Evolutionary conservation across 2,797 vertebrate genomes (phyloP).

Genomic region (Neosilurus hyrtlii): DNA sequence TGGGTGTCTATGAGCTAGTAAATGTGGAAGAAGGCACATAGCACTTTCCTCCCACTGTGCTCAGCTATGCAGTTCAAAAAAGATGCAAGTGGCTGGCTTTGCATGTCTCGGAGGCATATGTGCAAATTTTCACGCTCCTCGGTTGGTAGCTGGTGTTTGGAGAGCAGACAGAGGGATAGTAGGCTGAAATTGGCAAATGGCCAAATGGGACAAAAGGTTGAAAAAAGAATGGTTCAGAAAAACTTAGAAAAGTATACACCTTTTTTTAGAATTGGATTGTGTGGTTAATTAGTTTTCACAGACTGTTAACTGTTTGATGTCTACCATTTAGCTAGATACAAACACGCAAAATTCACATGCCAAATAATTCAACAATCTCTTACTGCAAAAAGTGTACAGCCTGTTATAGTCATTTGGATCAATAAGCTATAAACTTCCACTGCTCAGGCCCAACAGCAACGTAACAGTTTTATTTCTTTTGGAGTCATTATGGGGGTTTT

Average conservation of each 20-base stretch:
- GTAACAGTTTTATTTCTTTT: background rate
- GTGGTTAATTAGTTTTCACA: background rate
- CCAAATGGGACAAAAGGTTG: background rate
- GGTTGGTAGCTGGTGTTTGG: background rate
- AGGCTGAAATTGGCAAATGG: background rate
- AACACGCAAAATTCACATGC: background rate
- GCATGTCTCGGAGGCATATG: constrained; percentile 5
- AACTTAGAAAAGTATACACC: background rate
- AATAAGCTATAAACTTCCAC: constrained; percentile 5
- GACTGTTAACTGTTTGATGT: background rate
- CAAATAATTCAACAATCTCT: constrained; percentile 16
- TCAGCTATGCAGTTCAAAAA: background rate
- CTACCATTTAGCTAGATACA: background rate
- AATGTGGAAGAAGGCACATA: background rate
- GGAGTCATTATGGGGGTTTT: background rate
- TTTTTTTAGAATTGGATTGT: background rate
- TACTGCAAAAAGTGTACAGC: constrained; percentile 2
- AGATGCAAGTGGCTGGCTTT: background rate
- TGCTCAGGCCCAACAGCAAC: background rate
- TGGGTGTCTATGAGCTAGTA: background rate
- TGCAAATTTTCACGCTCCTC: background rate
- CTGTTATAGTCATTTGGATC: background rate
- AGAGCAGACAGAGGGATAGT: background rate
- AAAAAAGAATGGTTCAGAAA: background rate
- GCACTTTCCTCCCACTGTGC: background rate